Conservation (phyloP, 2,888 invertebrate species). For the Disparrhopalites patrizii region DNA sequence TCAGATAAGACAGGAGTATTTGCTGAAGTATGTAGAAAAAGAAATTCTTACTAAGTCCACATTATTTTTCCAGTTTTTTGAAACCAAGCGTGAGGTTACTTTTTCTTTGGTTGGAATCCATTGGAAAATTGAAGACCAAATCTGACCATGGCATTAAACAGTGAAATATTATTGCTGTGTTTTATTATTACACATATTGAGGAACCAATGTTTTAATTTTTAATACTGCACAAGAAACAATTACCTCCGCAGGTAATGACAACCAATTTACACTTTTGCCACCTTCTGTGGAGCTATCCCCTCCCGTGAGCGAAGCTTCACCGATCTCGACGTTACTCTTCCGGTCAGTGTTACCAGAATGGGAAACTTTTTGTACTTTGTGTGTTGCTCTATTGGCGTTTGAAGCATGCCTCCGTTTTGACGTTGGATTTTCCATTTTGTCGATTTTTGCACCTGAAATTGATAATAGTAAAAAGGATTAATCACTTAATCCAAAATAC, state of each 20-base stretch:
- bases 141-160: conserved; percentile 18
- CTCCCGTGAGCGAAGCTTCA: background rate
- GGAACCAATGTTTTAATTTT: background rate
- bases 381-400: no score
- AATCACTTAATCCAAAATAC: no score
- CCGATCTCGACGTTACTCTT: background rate
- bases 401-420: no score
- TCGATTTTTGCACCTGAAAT: no score
- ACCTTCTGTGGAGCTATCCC: no score
- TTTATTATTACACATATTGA: background rate
- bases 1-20: no score
- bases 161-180: background rate
- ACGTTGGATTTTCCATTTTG: no score
- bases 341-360: no score
- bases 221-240: background rate
- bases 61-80: conserved; percentile 37
- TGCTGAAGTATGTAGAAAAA: no score
- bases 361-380: no score
- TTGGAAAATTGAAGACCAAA: conserved; percentile 38
- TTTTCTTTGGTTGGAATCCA: conserved; percentile 34
- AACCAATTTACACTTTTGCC: conserved; percentile 10
- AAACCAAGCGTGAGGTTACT: conserved; percentile 31
- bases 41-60: conserved; percentile 31
- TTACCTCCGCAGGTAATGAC: conserved; percentile 35
- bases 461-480: no score